Conservation (phyloP, 1,140 invertebrate species). For the Sycophila sp. region DNA sequence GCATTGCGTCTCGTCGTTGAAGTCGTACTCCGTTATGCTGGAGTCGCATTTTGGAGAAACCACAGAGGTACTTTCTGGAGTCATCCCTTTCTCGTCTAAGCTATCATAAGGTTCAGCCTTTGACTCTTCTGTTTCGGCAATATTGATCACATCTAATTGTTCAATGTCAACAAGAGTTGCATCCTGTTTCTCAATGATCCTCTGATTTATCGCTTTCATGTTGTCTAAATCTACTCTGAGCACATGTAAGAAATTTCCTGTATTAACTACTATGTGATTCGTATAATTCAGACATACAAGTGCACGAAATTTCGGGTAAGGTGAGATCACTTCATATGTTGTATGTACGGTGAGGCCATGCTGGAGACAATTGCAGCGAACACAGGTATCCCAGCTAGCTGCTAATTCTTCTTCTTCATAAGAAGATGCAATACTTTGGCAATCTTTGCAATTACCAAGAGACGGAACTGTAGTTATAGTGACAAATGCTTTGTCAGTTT, state of each 20-base stretch:
- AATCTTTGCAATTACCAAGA: slow-evolving; percentile 71
- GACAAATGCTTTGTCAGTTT: slow-evolving; percentile 68
- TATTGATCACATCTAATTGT: slow-evolving; percentile 56
- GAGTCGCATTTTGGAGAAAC: slow-evolving; percentile 54
- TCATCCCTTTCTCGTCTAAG: slow-evolving; percentile 52
- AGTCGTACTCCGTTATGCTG: slow-evolving; percentile 50
- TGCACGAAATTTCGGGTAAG: slow-evolving; percentile 74
- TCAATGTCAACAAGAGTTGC: slow-evolving; percentile 48
- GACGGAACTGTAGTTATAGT: slow-evolving; percentile 71
- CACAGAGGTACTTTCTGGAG: slow-evolving; percentile 43
- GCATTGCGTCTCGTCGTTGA: slow-evolving; percentile 50
- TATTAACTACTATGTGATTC: slow-evolving; percentile 76
- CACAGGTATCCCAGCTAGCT: slow-evolving; percentile 70
- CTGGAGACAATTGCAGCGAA: slow-evolving; percentile 71
- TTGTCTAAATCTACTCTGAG: slow-evolving; percentile 68
- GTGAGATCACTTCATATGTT: slow-evolving; percentile 75
- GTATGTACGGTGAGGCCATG: slow-evolving; percentile 78
- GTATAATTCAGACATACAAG: slow-evolving; percentile 72
- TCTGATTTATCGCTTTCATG: slow-evolving; percentile 47
- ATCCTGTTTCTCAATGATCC: slow-evolving; percentile 53
- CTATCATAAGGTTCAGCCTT: slow-evolving; percentile 52
- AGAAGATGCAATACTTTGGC: slow-evolving; percentile 69
- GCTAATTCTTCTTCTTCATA: slow-evolving; percentile 73
- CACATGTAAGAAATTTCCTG: slow-evolving; percentile 77
- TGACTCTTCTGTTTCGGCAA: slow-evolving; percentile 55